Evolutionary conservation across 2,888 invertebrate species (phyloP).

Genomic region (Thyatira batis): DNA sequence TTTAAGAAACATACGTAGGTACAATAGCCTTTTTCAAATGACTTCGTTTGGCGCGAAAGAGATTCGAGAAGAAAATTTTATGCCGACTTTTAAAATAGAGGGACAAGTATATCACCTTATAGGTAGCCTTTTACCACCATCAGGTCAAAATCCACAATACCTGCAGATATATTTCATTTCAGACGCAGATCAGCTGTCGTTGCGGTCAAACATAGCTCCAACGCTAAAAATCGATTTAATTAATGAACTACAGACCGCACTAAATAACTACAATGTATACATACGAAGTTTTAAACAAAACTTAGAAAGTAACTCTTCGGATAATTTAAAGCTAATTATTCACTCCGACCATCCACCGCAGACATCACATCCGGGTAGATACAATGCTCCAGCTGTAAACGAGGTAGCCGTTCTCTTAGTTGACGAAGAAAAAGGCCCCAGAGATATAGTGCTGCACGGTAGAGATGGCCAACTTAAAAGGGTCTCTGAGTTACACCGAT

Average conservation of each 20-base stretch:
- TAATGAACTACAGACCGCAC: constrained; percentile 22
- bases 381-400: constrained; percentile 20
- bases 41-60: constrained; percentile 29
- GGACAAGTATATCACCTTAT: no score
- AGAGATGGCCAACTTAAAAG: constrained; percentile 13
- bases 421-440: constrained; percentile 15
- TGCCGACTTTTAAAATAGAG: no score
- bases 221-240: constrained; percentile 21
- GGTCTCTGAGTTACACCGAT: constrained; percentile 19
- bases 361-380: constrained; percentile 19
- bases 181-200: no score
- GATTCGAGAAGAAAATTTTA: constrained; percentile 20
- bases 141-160: constrained; percentile 25
- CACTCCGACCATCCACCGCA: constrained; percentile 5
- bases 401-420: constrained; percentile 25
- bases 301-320: constrained; percentile 13
- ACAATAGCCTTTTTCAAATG: constrained; percentile 29
- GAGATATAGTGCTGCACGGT: constrained; percentile 19
- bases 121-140: no score
- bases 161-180: constrained; percentile 32
- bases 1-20: constrained; percentile 15
- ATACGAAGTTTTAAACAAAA: constrained; percentile 19
- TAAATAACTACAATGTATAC: constrained; percentile 19
- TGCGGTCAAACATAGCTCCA: no score
- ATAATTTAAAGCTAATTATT: constrained; percentile 5